Evolutionary conservation across 2,888 invertebrate species (phyloP), one percentile per base, ranked within the genome.

Genomic region (Endotricha flammealis): DNA sequence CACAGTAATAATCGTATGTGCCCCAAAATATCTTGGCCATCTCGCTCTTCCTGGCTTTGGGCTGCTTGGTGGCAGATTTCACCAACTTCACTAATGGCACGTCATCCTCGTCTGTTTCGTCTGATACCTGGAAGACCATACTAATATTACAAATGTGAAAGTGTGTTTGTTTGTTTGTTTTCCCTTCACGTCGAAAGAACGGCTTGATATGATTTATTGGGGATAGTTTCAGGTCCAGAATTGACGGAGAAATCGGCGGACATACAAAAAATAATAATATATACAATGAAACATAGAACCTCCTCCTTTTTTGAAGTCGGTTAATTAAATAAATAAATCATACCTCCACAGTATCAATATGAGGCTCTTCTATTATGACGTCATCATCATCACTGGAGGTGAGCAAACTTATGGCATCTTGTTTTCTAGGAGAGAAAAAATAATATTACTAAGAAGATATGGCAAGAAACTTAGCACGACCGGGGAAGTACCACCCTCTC

Each of bases 381-480:
- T 85, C 85, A 16, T 78, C 78, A 2, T 83, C 83, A 30, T 86
- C 85, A 43, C 77, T 77, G 0, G 85, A 85, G 0, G 85, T 83
- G 1, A 85, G 45, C 0, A 85, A 54, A 23, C 79, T 80, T 9
- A 85, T 79, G 0, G 83, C 72, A 8, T 74, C 74, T 1, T 57
- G 53, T 35, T 51, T 60, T 29, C 75, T 78, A 64, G 1, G 16
- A 25, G 16, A 1, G 14, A 31, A 5, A 1, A 9, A 24, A n/a
- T 2, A 23, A 3, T 23, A n/a, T 4, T n/a, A 12, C 11, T 9
- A 12, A 20, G 8, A 6, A 5, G 8, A 13, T 13, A 28, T 12
- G n/a, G 3, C 12, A 3, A 3, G 5, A 12, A 12, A 27, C n/a
- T n/a, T n/a, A n/a, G n/a, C n/a, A n/a, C n/a, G n/a, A n/a, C n/a